A percentile compares a stretch with the other conserved stretches of the same genome.
Evolutionary conservation across 92 coral and sea anemone species (phyloP).

Genomic region (Siderastrea radians): DNA sequence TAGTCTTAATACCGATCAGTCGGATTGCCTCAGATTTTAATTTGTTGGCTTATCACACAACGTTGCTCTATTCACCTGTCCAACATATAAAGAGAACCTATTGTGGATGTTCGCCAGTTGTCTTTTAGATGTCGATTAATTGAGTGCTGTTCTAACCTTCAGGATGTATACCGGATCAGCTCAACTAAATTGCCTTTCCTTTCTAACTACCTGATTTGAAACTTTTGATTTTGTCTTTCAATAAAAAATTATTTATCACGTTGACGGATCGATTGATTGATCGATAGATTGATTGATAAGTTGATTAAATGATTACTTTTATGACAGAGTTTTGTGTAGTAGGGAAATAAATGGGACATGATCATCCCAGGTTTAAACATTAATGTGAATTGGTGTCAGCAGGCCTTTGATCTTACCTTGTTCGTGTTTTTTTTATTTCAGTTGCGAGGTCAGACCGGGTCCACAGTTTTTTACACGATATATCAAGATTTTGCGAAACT

Average conservation of each 20-base stretch:
- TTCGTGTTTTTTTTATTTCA: slow-evolving; percentile 28
- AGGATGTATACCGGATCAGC: background rate
- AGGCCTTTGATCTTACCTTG: background rate
- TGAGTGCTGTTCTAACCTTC: background rate
- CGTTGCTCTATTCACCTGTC: no score
- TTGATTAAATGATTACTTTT: background rate
- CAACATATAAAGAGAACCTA: no score
- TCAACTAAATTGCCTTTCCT: background rate
- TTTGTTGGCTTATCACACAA: no score
- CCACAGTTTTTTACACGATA: slow-evolving; percentile 84
- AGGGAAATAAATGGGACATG: no score
- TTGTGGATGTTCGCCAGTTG: background rate
- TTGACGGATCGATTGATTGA: background rate
- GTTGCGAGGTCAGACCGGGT: slow-evolving; percentile 94
- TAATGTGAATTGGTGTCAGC: no score
- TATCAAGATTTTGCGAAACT: slow-evolving; percentile 68
- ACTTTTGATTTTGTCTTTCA: no score
- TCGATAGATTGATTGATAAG: background rate
- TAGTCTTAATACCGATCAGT: no score
- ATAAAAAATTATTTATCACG: no score
- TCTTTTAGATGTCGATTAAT: no score
- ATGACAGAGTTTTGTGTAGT: background rate
- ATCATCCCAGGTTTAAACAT: no score
- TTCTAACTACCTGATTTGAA: background rate
- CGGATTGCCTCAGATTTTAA: no score